A percentile compares a stretch with the other conserved stretches of the same genome.
These are phyloP conservation scores for Metacarcinus magister DNA, from an alignment of 2,888 invertebrate species.

Conservation along the genomic window DNA sequence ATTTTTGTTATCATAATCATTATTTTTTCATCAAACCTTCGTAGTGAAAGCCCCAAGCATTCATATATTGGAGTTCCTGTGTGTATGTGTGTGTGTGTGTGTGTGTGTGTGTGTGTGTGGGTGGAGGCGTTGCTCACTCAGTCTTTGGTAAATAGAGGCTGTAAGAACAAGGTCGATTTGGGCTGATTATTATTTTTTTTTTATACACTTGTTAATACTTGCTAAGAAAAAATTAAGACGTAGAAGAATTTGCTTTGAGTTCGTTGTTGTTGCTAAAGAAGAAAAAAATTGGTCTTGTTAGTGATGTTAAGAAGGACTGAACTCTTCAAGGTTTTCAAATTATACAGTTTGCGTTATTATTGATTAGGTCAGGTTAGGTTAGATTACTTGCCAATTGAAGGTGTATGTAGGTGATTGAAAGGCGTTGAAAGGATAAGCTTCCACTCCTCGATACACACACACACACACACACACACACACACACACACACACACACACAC, in stretches of 20 bases:
- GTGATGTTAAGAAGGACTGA: background rate
- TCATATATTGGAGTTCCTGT: background rate
- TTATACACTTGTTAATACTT: background rate
- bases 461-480: constrained; percentile 60
- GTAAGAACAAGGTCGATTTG: background rate
- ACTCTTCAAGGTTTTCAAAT: background rate
- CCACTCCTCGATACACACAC: constrained; percentile 33
- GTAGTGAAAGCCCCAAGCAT: background rate
- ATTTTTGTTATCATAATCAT: background rate
- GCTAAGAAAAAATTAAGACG: background rate
- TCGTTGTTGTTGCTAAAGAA: background rate
- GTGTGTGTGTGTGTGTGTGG: background rate
- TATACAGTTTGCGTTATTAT: background rate
- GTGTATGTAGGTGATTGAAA: background rate
- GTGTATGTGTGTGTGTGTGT: background rate
- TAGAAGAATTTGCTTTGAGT: background rate
- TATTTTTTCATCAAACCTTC: too few relatives aligned
- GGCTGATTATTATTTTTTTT: background rate
- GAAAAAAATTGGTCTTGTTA: background rate
- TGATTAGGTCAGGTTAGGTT: too few relatives aligned
- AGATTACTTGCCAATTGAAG: background rate
- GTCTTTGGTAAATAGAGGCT: background rate
- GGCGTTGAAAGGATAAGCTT: background rate
- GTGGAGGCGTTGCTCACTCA: background rate
- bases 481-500: constrained; percentile 59